Evolutionary conservation across 2,888 invertebrate species (phyloP), one percentile per base, ranked within the genome.

Genomic region (Perithous albicinctus): DNA sequence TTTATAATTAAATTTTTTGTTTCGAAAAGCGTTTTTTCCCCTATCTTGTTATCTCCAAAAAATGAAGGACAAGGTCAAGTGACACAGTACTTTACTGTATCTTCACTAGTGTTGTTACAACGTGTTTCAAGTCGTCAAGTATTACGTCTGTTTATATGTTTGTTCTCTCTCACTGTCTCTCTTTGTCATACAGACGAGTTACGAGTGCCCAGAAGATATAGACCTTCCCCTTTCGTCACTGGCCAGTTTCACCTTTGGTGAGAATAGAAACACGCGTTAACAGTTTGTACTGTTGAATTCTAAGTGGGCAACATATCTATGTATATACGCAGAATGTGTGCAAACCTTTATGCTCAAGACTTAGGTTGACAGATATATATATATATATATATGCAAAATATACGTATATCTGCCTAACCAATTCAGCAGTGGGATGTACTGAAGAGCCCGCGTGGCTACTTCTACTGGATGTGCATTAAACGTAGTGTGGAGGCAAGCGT

Each of bases 381-480:
- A 32, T 63, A 69, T 20, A 59, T n/a, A n/a, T n/a, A n/a, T n/a
- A n/a, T n/a, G n/a, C n/a, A n/a, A n/a, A n/a, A n/a, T n/a, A n/a
- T n/a, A n/a, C n/a, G n/a, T n/a, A n/a, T n/a, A n/a, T 8, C 20
- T 35, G 48, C 38, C 41, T n/a, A 63, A 63, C 63, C 38, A 76
- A 72, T 72, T 80, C 23, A 73, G 67, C 29, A 64, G 66, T n/a
- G 70, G 61, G 32, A 67, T 43, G 73, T 48, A 64, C 35, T 59
- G 54, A 46, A 74, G 73, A 81, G 67, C 63, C 73, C 78, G 48
- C 54, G 76, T 67, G 63, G 61, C 77, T 63, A 32, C 72, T 74
- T 54, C 18, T 51, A 35, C 35, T 18, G 20, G 43, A 20, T 54
- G 38, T 72, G 38, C 38, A 18, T 59, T 46, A 54, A 38, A 61